Base-by-base conservation (phyloP, 2,888 invertebrate genomes). In the Folsomia candida region DNA sequence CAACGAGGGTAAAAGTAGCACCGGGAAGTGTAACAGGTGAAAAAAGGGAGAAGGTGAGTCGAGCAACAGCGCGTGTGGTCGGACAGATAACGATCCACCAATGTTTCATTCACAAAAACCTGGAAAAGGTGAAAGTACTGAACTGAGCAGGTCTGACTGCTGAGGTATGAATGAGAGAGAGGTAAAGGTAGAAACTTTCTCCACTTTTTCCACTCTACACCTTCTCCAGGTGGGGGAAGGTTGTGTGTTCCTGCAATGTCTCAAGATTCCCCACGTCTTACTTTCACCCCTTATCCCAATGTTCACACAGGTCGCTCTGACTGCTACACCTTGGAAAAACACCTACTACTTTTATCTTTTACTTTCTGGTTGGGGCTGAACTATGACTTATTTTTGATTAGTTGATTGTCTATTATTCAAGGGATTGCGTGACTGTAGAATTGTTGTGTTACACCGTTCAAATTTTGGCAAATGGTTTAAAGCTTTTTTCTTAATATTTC, bases 111-210 rank as follows among this genome's bases (percentile, higher is more conserved):
- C 54, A 54, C 54, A 54, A 54, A 54, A 54, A 54, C 9, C 11
- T 54, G 54, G 20, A n/a, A 54, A 54, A 54, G 54, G 54, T 54
- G 54, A 37, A 37, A 37, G 37, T n/a, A n/a, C n/a, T 37, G 37
- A 37, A 37, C 37, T 37, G 37, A 37, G 37, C 37, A 37, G 14
- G 37, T 37, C 37, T 37, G n/a, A 37, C 37, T 37, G 6, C 14
- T 37, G 37, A 37, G 37, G 37, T 37, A n/a, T 37, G 37, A 37
- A n/a, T n/a, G n/a, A n/a, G n/a, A n/a, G 37, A 4, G 4, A 37
- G 54, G 54, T 20, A 54, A 54, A 54, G 54, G 54, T 54, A 22
- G 47, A 47, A 47, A 54, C 54, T 54, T 54, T 54, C 54, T 20
- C 54, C 22, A 54, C 20, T 54, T 22, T 20, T 54, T 54, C 54